Base-by-base conservation (phyloP, 1,140 invertebrate species). In the Drosophila funebris region DNA sequence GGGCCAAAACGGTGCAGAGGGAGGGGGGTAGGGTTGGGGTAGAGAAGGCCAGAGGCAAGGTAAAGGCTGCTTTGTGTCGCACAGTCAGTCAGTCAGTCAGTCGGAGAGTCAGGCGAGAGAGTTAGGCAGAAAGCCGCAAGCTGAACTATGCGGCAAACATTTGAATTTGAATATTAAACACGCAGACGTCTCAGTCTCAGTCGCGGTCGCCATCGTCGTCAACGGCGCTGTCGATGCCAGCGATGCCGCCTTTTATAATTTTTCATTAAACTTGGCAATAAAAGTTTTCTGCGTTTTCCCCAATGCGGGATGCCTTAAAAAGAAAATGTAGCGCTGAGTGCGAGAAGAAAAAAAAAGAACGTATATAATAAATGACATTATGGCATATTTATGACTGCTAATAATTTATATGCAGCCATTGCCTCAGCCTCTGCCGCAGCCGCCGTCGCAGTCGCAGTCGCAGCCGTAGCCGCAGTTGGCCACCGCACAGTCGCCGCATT, bases 321-420 rank as follows among this genome's bases (percentile, higher is more conserved):
- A 73, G 44, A 83, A 78, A 81, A 84, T 53, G 58, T 57, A 58
- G 39, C 69, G 64, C 60, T 39, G 48, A 60, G 27, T 62, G 68
- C 57, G 52, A 73, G 37, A 52, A 53, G 48, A 61, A 56, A 60
- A 78, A 72, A 63, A 75, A 73, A 82, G 66, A 81, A 71, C 83
- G 83, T 87, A 87, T 87, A 87, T 88, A 87, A 87, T 87, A 87
- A 87, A 87, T 87, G 82, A 87, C 82, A 87, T 87, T 87, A 87
- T 87, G 82, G 82, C 82, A 87, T 87, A 87, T 87, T 87, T 87
- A 87, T 87, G 82, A 87, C 78, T 87, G 82, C 78, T 87, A 87
- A 87, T 87, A 87, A 87, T 87, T 87, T 87, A 87, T 87, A 87
- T 88, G 82, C 82, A 87, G 82, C 83, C 81, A 87, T 60, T 53